Evolutionary conservation across 2,797 vertebrate species (phyloP), one percentile per base, ranked within the genome.

Genomic region (Crypturellus tataupa): DNA sequence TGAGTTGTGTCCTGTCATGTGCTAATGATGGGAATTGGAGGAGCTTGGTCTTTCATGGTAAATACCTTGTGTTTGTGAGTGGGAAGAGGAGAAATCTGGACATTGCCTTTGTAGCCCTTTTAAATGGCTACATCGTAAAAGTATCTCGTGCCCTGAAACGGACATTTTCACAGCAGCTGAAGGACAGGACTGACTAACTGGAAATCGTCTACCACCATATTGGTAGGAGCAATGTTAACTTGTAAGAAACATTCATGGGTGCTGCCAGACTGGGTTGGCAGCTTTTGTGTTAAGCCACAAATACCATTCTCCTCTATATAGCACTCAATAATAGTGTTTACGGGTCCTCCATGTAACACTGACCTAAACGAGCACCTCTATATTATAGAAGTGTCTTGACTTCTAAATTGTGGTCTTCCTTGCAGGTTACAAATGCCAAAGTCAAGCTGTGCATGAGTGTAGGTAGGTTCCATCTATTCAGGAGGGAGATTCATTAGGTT

Each of bases 21-120:
- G 6, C 37, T 23, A 2, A 16, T 10, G n/a, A 21, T 12, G 65
- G 53, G 44, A 70, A 4, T 2, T 25, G 21, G 67, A 83, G 72
- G 72, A 89, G 27, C 31, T 58, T 69, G 55, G n/a, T 69, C 40
- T 59, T 87, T 90, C 51, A 0, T 25, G 62, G 64, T 63, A 20
- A 37, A 2, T 6, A 18, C 47, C 59, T 75, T 94, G 70, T 49
- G 85, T 80, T 89, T 76, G 90, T 77, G 73, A 78, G 21, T 63
- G 39, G 46, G 25, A 87, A 68, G 85, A 87, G 69, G 1, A 31
- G 31, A 62, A 69, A 44, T 44, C 35, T 29, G 40, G 37, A 8
- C 23, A 2, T 51, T 60, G 63, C 55, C 35, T 76, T 0, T 0
- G 16, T 27, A 33, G 21, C 23, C 35, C 44, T 33, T 47, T 0